Percentiles rank a stretch among this genome's conserved stretches.
Evolutionary conservation across 2,888 invertebrate genomes (phyloP).

Genomic region (Branchipolynoe longqiensis): DNA sequence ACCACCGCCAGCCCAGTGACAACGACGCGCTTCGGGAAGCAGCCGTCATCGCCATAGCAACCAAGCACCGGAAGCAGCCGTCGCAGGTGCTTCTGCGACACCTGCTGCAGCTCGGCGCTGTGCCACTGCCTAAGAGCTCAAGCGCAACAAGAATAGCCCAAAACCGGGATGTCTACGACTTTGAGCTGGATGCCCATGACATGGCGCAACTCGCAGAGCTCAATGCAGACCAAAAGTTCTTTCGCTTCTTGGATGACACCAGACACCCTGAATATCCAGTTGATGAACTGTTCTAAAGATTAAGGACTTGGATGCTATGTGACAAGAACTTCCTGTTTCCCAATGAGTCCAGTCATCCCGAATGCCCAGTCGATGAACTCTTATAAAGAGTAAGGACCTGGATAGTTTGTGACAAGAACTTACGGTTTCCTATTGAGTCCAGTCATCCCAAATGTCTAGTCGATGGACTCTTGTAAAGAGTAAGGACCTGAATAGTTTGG

Average conservation of each 20-base stretch:
- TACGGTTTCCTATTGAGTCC: no score
- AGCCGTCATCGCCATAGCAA: not conserved
- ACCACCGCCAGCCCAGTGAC: conserved; percentile 14
- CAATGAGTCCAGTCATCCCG: no score
- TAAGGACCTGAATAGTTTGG: no score
- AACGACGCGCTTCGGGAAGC: not conserved
- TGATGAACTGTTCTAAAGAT: conserved; percentile 26
- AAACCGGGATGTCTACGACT: conserved; percentile 40
- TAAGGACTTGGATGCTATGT: no score
- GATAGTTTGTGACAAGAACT: no score
- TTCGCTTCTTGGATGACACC: not conserved
- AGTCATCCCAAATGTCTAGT: no score
- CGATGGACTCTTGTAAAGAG: no score
- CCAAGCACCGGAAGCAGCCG: not conserved
- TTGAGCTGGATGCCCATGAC: not conserved
- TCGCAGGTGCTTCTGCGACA: conserved; percentile 34
- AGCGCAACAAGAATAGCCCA: conserved; percentile 28
- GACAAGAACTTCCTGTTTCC: no score
- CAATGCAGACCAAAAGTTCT: conserved; percentile 43
- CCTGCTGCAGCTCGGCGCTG: conserved; percentile 37
- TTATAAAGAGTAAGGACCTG: no score
- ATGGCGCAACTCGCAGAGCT: conserved; percentile 17
- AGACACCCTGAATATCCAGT: conserved; percentile 38
- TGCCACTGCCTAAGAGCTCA: conserved; percentile 43
- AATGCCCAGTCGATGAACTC: no score